phyloP scores from a whole-genome alignment of 2,113 vertebrate genomes.

The Corythornis cristatus region DNA sequence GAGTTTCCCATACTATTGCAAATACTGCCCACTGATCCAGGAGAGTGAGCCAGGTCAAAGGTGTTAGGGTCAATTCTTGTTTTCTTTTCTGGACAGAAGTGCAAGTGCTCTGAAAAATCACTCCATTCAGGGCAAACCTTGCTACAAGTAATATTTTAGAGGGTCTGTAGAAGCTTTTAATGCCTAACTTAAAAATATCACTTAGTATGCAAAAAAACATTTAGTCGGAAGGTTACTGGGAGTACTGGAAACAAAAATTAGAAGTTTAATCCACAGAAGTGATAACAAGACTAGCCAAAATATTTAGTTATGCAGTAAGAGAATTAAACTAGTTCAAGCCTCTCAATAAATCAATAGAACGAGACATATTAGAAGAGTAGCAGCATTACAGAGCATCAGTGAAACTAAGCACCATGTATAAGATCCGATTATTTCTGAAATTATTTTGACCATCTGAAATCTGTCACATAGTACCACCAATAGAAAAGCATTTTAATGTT shows the following conservation, averaged over 20 bases:
- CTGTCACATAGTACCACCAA: background rate
- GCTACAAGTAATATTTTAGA: background rate
- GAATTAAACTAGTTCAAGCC: background rate
- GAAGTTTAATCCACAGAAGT: background rate
- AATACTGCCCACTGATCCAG: slow-evolving; percentile 46
- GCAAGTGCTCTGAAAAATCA: slow-evolving; percentile 16
- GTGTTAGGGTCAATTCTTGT: slow-evolving; percentile 35
- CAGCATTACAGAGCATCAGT: background rate
- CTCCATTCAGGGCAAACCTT: background rate
- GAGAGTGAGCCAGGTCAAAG: slow-evolving; percentile 47
- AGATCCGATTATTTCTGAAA: background rate
- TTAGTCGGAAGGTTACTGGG: background rate
- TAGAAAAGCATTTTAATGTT: background rate
- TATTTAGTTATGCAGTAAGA: background rate
- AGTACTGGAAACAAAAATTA: background rate
- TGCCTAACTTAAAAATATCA: background rate
- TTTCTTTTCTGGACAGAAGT: slow-evolving; percentile 39
- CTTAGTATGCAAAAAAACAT: background rate
- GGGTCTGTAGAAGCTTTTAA: background rate
- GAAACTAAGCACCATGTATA: background rate
- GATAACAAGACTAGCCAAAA: background rate
- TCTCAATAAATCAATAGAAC: background rate
- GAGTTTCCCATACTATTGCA: slow-evolving; percentile 37
- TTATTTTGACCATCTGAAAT: background rate
- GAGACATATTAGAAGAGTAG: background rate